Evolutionary conservation across 64 coral and sea anemone species (phyloP), one percentile per base, ranked within the genome.

Genomic region (Catalaphyllia jardinei): DNA sequence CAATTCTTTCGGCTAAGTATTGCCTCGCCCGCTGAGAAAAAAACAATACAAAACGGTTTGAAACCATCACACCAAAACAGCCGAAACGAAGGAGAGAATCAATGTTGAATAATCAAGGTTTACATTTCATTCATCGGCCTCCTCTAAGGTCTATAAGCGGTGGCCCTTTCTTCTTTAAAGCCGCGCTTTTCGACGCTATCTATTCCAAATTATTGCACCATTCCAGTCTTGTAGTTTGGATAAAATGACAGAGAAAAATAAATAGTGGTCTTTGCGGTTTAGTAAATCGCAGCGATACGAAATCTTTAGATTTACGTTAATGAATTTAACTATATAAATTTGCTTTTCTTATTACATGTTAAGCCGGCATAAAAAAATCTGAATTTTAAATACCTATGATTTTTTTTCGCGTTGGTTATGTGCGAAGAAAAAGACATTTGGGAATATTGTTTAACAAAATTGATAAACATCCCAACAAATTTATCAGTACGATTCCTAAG

Each of bases 191-290:
- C 60, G 60, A 60, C 80, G 65, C 18, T 65, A 83, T 61, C 22
- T 65, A 83, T 83, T 80, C 7, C 54, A 27, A 69, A 77, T 77
- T 46, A 77, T 27, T 80, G 33, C 55, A 18, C 29, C 28, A 27
- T 80, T 62, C 17, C 19, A 64, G 8, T 20, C 61, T 17, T 24
- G 8, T 9, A 63, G 61, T 83, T 67, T 42, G 61, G 60, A 67
- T 67, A 65, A 14, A 67, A 65, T 39, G 61, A 65, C 55, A 67
- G 20, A 29, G 5, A 29, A 83, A 83, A 65, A 63, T 22, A 83
- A 35, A 67, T 69, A 69, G 65, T 69, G 22, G 65, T 22, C 25
- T 83, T 83, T 83, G 79, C 79, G 30, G 79, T 83, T 83, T 64
- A 22, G 15, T 67, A 83, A 65, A 83, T 63, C 10, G 33, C 61